phyloP scores from a whole-genome alignment of 2,888 invertebrate genomes.

The Nomada lathburiana region DNA sequence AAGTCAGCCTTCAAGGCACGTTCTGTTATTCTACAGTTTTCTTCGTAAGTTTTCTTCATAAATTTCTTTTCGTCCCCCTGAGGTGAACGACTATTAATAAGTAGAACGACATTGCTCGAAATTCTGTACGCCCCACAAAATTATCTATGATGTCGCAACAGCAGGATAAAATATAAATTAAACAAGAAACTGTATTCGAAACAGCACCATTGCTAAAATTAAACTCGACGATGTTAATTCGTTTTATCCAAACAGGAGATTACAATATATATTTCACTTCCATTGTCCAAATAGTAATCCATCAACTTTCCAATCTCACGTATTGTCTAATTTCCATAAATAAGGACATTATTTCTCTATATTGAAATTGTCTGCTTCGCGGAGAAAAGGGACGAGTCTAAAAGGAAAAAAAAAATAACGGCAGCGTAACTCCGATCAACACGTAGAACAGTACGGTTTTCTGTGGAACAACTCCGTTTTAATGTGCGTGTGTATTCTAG shows the following conservation, averaged over 20 bases:
- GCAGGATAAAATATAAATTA: neutral
- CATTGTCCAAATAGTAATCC: neutral
- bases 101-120: constrained; percentile 46
- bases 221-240: too few relatives aligned
- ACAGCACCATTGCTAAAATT: neutral
- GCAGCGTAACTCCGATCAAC: constrained; percentile 6
- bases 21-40: constrained; percentile 58
- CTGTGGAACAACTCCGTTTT: constrained; percentile 18
- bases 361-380: too few relatives aligned
- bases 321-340: too few relatives aligned
- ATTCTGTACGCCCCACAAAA: constrained; percentile 25
- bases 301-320: neutral
- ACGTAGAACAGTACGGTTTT: constrained; percentile 9
- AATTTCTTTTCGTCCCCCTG: constrained; percentile 47
- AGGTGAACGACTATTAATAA: constrained; percentile 60
- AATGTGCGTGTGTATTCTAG: constrained; percentile 38
- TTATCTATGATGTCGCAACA: neutral
- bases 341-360: too few relatives aligned
- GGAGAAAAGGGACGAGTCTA: neutral
- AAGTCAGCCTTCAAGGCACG: constrained; percentile 53
- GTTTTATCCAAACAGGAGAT: too few relatives aligned
- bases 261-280: neutral
- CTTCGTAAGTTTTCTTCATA: constrained; percentile 54
- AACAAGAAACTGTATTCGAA: neutral
- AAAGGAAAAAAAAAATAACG: constrained; percentile 2